These are phyloP conservation scores for Heliconius melpomene DNA, from an alignment of 1,140 invertebrate species.

Conservation along the genomic window DNA sequence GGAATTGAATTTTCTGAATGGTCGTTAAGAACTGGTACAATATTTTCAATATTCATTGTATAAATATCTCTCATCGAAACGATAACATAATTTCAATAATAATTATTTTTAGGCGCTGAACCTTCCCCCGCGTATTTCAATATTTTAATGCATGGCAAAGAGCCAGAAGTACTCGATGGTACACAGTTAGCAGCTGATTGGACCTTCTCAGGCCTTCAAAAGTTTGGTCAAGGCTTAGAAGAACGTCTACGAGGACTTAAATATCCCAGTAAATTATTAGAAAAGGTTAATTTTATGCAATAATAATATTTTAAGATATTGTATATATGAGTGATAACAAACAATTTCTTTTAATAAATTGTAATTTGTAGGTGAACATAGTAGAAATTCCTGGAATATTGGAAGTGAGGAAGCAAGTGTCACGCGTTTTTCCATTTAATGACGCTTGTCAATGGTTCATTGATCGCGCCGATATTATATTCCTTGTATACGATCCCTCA, in stretches of 20 bases:
- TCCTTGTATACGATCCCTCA: slow-evolving; percentile 96
- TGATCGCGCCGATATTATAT: slow-evolving; percentile 96
- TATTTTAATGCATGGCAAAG: slow-evolving; percentile 93
- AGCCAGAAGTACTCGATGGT: slow-evolving; percentile 92
- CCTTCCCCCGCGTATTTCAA: slow-evolving; percentile 97
- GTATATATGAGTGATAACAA: not conserved
- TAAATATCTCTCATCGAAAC: not conserved
- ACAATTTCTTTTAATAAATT: slow-evolving; percentile 8
- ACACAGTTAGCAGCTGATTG: slow-evolving; percentile 96
- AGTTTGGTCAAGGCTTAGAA: slow-evolving; percentile 96
- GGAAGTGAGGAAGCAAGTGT: slow-evolving; percentile 96
- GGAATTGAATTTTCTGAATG: slow-evolving; percentile 92
- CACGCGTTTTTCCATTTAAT: slow-evolving; percentile 95
- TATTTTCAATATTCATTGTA: slow-evolving; percentile 6
- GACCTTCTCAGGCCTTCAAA: slow-evolving; percentile 95
- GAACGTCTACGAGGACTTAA: slow-evolving; percentile 92
- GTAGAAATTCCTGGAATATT: slow-evolving; percentile 98
- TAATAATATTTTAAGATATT: not conserved
- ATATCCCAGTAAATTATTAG: slow-evolving; percentile 91
- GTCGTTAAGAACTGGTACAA: slow-evolving; percentile 92
- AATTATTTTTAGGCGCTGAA: slow-evolving; percentile 87
- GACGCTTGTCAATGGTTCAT: slow-evolving; percentile 98
- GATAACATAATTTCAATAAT: slow-evolving; percentile 3
- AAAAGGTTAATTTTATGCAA: slow-evolving; percentile 85
- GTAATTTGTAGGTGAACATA: slow-evolving; percentile 90